Evolutionary conservation across 2,113 vertebrate species (phyloP), one percentile per base, ranked within the genome.

Genomic region (Acanthisitta chloris): DNA sequence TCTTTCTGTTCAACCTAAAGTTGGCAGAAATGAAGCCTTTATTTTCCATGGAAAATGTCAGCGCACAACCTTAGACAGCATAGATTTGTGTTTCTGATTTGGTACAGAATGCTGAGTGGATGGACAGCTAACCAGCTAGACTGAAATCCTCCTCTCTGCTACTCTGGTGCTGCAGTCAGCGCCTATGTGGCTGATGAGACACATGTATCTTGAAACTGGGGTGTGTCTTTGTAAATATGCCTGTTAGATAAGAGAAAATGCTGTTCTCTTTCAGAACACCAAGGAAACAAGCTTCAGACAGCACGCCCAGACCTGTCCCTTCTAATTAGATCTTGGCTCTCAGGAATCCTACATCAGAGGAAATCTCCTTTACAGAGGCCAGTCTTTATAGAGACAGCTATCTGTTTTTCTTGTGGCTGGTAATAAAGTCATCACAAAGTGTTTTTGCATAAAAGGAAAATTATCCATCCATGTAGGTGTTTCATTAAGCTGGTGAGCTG

Each of bases 41-140:
- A 57, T 29, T 58, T 58, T 73, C 34, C 31, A 31, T 69, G 78
- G 62, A 76, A 95, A 97, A 88, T 82, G 43, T 80, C 38, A 54
- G 31, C 31, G 51, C 66, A 84, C 90, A 93, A 45, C 46, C 48
- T 80, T 61, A 83, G n/a, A 72, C 62, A 92, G 34, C 20, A 69
- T 34, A 80, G 69, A 13, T 92, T 94, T 94, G 69, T 91, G 85
- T 57, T 94, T 90, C 73, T 88, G 80, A 69, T 82, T 93, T 90
- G 31, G 69, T 77, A 62, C 26, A 81, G 64, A 96, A 95, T 54
- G 31, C 38, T 40, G 51, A 90, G 31, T 64, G 51, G 21, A 55
- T 81, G 66, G 26, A 36, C 38, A 94, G 49, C 70, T 86, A 79
- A 92, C 49, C 36, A 74, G 18, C 26, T 52, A 49, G 49, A 65